These are phyloP conservation scores for Apocrypta bakeri DNA, from an alignment of 1,140 invertebrate genomes.

Conservation along the genomic window DNA sequence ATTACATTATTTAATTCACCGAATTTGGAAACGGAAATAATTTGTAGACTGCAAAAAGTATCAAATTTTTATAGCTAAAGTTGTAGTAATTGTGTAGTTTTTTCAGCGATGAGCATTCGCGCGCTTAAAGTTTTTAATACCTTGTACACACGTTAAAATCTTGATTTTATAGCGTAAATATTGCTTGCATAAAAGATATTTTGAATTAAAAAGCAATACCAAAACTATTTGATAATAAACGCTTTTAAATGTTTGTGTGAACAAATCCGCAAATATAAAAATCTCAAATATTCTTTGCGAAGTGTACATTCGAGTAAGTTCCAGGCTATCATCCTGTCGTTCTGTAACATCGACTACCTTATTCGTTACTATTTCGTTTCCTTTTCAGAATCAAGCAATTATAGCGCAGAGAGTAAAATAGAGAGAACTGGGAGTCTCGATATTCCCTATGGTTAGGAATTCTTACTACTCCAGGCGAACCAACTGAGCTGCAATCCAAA, in stretches of 20 bases:
- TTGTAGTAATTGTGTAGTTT: too few species aligned
- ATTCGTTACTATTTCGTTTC: neutral
- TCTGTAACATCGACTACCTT: neutral
- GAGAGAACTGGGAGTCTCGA: neutral
- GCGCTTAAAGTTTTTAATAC: neutral
- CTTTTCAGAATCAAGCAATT: constrained; percentile 16
- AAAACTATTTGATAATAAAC: too few species aligned
- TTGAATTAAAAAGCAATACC: neutral
- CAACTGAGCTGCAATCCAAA: neutral
- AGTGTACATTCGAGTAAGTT: too few species aligned
- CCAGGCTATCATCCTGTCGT: neutral
- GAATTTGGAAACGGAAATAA: neutral
- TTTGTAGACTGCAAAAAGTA: neutral
- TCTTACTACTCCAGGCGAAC: neutral
- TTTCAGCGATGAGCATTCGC: neutral
- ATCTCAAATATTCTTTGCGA: neutral
- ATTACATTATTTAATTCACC: too few species aligned
- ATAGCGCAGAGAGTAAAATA: neutral
- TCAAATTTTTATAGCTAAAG: neutral
- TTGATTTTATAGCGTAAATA: neutral
- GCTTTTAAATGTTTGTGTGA: too few species aligned
- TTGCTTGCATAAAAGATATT: neutral
- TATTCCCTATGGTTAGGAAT: constrained; percentile 19
- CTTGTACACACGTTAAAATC: neutral
- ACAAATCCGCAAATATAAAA: neutral